Base-by-base conservation (phyloP, 2,797 vertebrate species). In the Danio albolineatus region DNA sequence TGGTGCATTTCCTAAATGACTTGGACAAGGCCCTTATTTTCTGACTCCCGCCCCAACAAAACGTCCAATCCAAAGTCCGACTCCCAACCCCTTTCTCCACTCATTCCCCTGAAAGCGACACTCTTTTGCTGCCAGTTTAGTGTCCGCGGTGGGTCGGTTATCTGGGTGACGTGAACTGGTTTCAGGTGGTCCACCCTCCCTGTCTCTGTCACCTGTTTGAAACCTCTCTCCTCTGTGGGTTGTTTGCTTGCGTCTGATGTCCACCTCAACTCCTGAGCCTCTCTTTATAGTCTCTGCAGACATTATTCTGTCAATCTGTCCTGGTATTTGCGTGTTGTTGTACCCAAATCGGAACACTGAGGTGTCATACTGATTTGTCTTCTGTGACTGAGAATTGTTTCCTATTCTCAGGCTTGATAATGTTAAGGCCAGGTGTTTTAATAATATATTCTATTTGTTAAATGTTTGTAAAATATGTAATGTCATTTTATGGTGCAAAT, bases 1-100 rank as follows among this genome's bases (percentile, higher is more conserved):
- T 95, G 94, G 93, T 94, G 93, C 94, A 94, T 95, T 73, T 94
- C 92, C 93, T 92, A 88, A 91, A 88, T 91, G 86, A 88, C 89
- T 91, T 83, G 84, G 79, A 86, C 90, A 85, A 91, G 91, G 88
- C 85, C 87, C 88, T 79, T 48, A 56, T 28, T 28, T 60, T 71
- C 56, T 10, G 41, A 44, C 80, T 85, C 83, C 71, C 71, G 74
- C 77, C 76, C 21, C 36, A 85, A 79, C 76, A 46, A 86, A 85
- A 85, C 86, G 72, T 84, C 84, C 86, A 81, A 90, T 91, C 87
- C 89, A 61, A 84, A 57, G 44, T 60, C 84, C 80, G 57, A 57
- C 82, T 81, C 83, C 85, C 84, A 60, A 53, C 28, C 46, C 56
- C 57, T 54, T 46, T 46, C 61, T 69, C n/a, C 79, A 77, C 57